Conservation (phyloP, 1,140 invertebrate species). For the Caenorhabditis inopinata region DNA sequence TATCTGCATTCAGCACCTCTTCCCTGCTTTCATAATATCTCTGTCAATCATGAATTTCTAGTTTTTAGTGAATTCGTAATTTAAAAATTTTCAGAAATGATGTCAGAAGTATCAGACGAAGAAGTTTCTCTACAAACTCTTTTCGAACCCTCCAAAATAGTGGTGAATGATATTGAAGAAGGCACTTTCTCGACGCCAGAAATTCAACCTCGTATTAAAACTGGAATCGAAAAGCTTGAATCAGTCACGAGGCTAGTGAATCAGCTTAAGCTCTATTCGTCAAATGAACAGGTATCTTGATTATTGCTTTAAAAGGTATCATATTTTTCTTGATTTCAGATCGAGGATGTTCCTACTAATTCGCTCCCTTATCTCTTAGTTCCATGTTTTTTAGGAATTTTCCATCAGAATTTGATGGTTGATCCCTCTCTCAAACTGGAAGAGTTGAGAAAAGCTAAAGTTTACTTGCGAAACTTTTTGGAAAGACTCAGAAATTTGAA, state of each 20-base stretch:
- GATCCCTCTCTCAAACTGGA: slow-evolving; percentile 20
- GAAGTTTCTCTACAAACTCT: neutral
- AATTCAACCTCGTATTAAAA: neutral
- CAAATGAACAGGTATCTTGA: slow-evolving; percentile 34
- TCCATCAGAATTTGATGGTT: slow-evolving; percentile 36
- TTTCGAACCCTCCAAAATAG: neutral
- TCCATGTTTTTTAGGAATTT: slow-evolving; percentile 39
- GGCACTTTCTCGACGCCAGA: neutral
- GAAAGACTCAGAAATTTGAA: slow-evolving; percentile 23
- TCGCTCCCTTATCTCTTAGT: slow-evolving; percentile 39
- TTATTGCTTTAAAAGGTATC: neutral
- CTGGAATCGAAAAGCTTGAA: neutral
- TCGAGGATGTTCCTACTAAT: slow-evolving; percentile 36
- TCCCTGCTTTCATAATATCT: no score
- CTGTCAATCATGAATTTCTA: neutral
- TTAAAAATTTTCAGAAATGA: neutral
- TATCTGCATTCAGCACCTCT: no score
- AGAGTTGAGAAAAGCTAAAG: slow-evolving; percentile 26
- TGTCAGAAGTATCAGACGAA: neutral
- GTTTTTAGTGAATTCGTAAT: neutral
- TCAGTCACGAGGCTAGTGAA: neutral
- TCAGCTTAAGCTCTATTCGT: slow-evolving; percentile 20
- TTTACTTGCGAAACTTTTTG: slow-evolving; percentile 40
- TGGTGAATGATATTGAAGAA: neutral
- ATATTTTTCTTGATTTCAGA: neutral